A percentile compares a stretch with the other conserved stretches of the same genome.
Evolutionary conservation across 1,140 invertebrate species (phyloP).

Genomic region (Drosophila nannoptera): DNA sequence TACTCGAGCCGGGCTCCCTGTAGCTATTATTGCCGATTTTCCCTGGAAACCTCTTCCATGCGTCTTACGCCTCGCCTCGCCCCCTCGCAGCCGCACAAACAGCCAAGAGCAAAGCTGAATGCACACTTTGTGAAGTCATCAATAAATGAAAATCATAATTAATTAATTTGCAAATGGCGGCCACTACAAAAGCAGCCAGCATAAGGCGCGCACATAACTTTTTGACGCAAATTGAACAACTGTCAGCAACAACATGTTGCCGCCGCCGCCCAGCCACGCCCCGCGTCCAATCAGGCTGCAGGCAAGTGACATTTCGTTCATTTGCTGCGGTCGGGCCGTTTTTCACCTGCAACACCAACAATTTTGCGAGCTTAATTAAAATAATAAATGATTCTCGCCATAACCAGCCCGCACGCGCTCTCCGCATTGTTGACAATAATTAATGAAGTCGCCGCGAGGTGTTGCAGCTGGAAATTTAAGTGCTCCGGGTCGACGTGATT

Average conservation of each 20-base stretch:
- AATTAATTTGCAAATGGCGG: conserved; percentile 70
- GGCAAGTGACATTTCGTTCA: conserved; percentile 62
- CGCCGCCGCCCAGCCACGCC: conserved; percentile 7
- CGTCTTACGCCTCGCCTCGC: no score
- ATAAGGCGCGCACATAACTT: conserved; percentile 39
- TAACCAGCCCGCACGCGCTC: conserved; percentile 20
- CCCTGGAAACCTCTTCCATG: neutral
- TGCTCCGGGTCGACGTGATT: conserved; percentile 10
- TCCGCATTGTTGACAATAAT: conserved; percentile 35
- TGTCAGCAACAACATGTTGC: conserved; percentile 70
- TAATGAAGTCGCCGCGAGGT: conserved; percentile 24
- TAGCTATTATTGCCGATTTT: neutral
- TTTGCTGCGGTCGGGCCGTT: conserved; percentile 53
- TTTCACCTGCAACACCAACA: conserved; percentile 57
- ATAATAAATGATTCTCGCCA: conserved; percentile 72
- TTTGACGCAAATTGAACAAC: conserved; percentile 67
- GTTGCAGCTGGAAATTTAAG: neutral
- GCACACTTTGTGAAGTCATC: conserved; percentile 55
- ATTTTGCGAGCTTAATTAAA: conserved; percentile 65
- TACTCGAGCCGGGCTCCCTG: no score
- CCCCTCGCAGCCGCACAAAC: neutral
- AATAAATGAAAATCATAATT: conserved; percentile 69
- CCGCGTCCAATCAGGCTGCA: conserved; percentile 18
- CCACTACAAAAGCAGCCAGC: conserved; percentile 17
- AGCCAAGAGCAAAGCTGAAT: conserved; percentile 39